Evolutionary conservation across 2,888 invertebrate genomes (phyloP).

Genomic region (Schrankia costaestrigalis): DNA sequence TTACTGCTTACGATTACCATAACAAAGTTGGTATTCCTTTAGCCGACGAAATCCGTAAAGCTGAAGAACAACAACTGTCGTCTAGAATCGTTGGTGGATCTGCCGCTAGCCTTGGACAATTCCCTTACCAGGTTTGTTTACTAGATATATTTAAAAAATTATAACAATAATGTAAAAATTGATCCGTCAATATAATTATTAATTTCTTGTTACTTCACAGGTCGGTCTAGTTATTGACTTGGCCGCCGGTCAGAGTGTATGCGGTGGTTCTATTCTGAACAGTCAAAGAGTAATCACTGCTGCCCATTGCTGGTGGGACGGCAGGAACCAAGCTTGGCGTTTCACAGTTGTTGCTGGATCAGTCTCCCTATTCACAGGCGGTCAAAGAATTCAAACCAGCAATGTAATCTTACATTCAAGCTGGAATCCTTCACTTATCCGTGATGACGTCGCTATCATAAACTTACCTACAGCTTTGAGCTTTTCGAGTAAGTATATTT

Average conservation of each 20-base stretch:
- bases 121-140: too few species aligned
- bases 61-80: background rate
- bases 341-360: slow-evolving; percentile 4
- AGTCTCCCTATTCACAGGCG: slow-evolving; percentile 1
- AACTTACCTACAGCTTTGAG: background rate
- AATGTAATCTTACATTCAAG: background rate
- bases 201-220: background rate
- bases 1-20: too few species aligned
- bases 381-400: background rate
- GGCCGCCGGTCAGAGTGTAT: background rate
- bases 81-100: background rate
- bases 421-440: slow-evolving; percentile 3
- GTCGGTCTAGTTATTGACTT: background rate
- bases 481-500: slow-evolving; percentile 1
- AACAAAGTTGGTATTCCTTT: too few species aligned
- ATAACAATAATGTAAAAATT: too few species aligned
- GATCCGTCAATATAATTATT: too few species aligned
- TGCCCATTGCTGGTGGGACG: slow-evolving; percentile 8
- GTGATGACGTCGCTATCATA: background rate
- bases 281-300: background rate
- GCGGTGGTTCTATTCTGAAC: background rate
- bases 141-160: too few species aligned
- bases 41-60: background rate
- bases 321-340: background rate
- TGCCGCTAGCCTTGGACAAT: background rate